phyloP scores from a whole-genome alignment of 2,888 invertebrate species.

The Andrena fulva region DNA sequence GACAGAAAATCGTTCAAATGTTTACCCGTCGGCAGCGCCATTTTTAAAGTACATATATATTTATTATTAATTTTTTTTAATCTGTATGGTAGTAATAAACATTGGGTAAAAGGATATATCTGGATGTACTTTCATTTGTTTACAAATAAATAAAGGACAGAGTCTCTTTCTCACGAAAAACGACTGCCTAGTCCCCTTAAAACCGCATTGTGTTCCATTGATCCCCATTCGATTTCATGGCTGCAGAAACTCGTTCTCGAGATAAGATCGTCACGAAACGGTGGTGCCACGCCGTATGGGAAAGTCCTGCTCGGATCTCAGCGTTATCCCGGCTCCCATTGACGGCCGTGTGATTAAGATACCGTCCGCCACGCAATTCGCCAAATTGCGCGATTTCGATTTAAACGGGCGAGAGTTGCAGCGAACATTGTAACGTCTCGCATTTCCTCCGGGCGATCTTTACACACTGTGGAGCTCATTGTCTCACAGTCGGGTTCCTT shows the following conservation, averaged over 20 bases:
- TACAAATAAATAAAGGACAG: too few relatives aligned
- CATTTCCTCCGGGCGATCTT: slow-evolving; percentile 19
- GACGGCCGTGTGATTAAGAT: slow-evolving; percentile 55
- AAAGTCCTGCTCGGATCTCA: slow-evolving; percentile 20
- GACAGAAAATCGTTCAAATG: too few relatives aligned
- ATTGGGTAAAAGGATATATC: too few relatives aligned
- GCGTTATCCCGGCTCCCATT: slow-evolving; percentile 33
- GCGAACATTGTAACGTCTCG: slow-evolving; percentile 11
- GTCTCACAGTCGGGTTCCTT: slow-evolving; percentile 8
- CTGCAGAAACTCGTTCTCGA: slow-evolving; percentile 34
- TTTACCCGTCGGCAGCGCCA: too few relatives aligned
- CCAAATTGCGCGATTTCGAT: slow-evolving; percentile 52
- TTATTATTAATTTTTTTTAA: too few relatives aligned
- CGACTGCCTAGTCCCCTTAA: background rate
- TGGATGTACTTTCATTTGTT: too few relatives aligned
- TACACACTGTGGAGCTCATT: background rate
- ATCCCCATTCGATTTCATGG: slow-evolving; percentile 56
- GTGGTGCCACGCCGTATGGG: slow-evolving; percentile 37
- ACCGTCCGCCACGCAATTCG: slow-evolving; percentile 43
- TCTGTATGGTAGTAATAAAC: too few relatives aligned
- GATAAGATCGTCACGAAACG: slow-evolving; percentile 50
- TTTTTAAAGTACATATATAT: too few relatives aligned
- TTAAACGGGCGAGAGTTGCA: slow-evolving; percentile 25
- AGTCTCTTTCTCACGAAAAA: too few relatives aligned
- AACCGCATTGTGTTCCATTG: slow-evolving; percentile 50